A percentile compares a stretch with the other conserved stretches of the same genome.
Conservation (phyloP, 1,140 invertebrate species). For the Polyergus mexicanus region DNA sequence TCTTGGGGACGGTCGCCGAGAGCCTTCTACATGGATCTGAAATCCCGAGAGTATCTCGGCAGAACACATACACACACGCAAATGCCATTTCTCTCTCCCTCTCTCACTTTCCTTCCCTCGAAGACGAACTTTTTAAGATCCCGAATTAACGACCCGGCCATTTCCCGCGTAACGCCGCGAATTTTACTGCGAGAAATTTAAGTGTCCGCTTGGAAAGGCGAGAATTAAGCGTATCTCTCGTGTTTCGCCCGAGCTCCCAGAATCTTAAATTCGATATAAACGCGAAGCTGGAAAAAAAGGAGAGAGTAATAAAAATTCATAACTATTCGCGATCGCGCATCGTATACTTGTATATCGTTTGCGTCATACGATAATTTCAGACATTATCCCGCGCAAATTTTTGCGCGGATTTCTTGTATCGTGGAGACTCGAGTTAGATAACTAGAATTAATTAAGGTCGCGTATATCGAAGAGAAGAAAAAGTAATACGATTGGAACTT, state of each 20-base stretch:
- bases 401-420: not conserved
- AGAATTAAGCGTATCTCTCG: slow-evolving; percentile 68
- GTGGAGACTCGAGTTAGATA: not conserved
- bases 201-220: slow-evolving; percentile 69
- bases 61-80: not conserved
- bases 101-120: not conserved
- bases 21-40: slow-evolving; percentile 58
- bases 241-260: slow-evolving; percentile 39
- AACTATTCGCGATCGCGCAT: not conserved
- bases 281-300: slow-evolving; percentile 17
- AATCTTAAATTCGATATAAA: slow-evolving; percentile 65
- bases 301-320: slow-evolving; percentile 71
- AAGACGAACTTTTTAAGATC: slow-evolving; percentile 33
- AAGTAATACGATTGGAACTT: not conserved
- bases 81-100: not conserved
- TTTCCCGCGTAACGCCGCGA: slow-evolving; percentile 31
- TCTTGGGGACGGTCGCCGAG: slow-evolving; percentile 1
- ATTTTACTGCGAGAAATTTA: slow-evolving; percentile 72
- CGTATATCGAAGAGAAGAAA: no score
- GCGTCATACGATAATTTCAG: not conserved
- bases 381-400: slow-evolving; percentile 14
- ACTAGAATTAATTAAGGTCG: not conserved
- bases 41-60: slow-evolving; percentile 59
- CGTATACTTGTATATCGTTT: slow-evolving; percentile 15
- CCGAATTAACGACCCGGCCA: slow-evolving; percentile 61